Evolutionary conservation across 1,140 invertebrate species (phyloP).

Genomic region (Chrysomallon squamiferum): DNA sequence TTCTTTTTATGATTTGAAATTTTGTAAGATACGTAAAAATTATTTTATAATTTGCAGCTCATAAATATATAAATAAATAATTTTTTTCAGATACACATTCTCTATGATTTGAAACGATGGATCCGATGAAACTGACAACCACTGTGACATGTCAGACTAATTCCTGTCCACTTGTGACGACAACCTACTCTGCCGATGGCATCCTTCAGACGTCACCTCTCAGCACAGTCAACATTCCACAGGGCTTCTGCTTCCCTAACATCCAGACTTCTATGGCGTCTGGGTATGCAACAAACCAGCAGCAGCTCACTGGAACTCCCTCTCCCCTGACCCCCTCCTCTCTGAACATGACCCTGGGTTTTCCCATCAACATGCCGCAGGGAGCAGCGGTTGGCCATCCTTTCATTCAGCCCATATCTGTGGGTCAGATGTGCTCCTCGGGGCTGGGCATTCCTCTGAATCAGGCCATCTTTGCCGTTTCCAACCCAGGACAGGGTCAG

Average conservation of each 20-base stretch:
- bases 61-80: no score
- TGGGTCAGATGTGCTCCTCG: slow-evolving; percentile 19
- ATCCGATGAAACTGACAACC: neutral
- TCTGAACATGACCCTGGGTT: slow-evolving; percentile 14
- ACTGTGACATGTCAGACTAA: neutral
- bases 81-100: no score
- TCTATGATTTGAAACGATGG: neutral
- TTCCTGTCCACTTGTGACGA: no score
- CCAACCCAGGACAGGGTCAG: slow-evolving; percentile 15
- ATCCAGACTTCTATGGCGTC: slow-evolving; percentile 9
- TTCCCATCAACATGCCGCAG: slow-evolving; percentile 13
- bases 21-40: no score
- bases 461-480: slow-evolving; percentile 23
- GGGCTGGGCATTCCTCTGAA: slow-evolving; percentile 14
- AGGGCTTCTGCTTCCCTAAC: slow-evolving; percentile 22
- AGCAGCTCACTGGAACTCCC: neutral
- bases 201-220: neutral
- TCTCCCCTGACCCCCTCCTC: neutral
- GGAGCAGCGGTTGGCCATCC: slow-evolving; percentile 13
- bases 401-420: slow-evolving; percentile 22
- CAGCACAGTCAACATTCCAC: slow-evolving; percentile 14
- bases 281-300: slow-evolving; percentile 1
- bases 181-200: neutral
- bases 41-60: no score
- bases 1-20: no score